Percentiles rank a stretch among this genome's conserved stretches.
Conservation (phyloP, 2,888 invertebrate genomes). For the Leptura quadrifasciata region DNA sequence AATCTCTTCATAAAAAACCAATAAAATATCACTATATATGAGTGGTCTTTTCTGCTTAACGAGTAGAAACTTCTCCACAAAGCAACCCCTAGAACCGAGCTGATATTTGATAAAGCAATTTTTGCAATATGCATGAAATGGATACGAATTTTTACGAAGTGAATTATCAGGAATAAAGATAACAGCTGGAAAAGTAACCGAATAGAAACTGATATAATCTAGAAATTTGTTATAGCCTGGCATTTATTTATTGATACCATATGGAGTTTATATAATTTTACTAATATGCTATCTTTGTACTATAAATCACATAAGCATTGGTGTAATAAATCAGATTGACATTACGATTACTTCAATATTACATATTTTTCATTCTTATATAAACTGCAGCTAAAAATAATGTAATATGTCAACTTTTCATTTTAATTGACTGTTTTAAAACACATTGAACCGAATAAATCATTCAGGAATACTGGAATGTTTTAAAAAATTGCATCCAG, state of each 20-base stretch:
- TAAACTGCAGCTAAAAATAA: too few relatives aligned
- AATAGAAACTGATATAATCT: slow-evolving; percentile 7
- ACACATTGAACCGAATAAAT: too few relatives aligned
- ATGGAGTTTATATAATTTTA: not conserved
- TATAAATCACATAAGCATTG: slow-evolving; percentile 14
- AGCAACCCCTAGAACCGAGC: not conserved
- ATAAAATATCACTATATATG: slow-evolving; percentile 7
- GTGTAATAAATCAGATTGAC: slow-evolving; percentile 15
- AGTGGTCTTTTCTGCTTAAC: not conserved
- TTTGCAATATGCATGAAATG: not conserved
- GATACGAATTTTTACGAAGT: slow-evolving; percentile 2
- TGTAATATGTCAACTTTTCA: too few relatives aligned
- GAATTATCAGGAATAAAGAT: not conserved
- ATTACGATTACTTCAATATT: slow-evolving; percentile 1
- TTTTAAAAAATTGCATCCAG: too few relatives aligned
- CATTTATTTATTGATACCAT: slow-evolving; percentile 2
- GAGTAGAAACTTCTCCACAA: not conserved
- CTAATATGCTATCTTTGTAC: slow-evolving; percentile 3
- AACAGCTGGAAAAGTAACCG: not conserved
- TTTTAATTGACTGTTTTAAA: too few relatives aligned
- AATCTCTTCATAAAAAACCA: not conserved
- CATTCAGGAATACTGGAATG: too few relatives aligned
- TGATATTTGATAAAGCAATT: slow-evolving; percentile 6
- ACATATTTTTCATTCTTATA: not conserved
- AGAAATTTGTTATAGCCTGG: not conserved